Conservation (phyloP, 2,113 vertebrate genomes). For the Stercorarius parasiticus region DNA sequence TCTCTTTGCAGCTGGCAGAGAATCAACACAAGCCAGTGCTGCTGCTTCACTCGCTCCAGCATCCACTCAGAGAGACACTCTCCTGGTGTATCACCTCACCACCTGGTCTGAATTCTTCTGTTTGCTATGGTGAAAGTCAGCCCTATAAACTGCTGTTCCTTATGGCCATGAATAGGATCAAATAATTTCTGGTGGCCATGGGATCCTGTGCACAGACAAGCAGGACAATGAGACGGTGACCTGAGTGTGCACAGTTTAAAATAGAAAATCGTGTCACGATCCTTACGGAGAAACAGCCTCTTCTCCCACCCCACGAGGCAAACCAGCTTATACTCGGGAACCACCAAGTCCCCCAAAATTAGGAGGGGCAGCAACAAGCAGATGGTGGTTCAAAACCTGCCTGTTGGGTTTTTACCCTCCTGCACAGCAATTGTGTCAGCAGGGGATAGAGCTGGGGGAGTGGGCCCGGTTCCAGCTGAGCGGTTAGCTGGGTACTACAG, state of each 20-base stretch:
- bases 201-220: background rate
- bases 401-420: background rate
- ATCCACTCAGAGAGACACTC: fast-evolving
- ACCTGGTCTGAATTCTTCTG: background rate
- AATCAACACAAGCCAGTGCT: background rate
- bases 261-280: fast-evolving
- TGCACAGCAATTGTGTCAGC: background rate
- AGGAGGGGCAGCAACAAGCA: background rate
- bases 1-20: background rate
- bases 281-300: background rate
- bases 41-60: background rate
- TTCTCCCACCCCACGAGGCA: background rate
- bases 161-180: background rate
- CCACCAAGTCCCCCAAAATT: background rate
- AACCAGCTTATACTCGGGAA: background rate
- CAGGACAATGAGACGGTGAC: background rate
- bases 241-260: background rate
- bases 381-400: background rate
- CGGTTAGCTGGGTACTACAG: fast-evolving
- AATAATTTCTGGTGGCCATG: background rate
- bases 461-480: background rate
- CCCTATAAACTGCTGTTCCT: background rate
- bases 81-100: background rate
- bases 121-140: background rate
- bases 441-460: background rate